Evolutionary conservation across 2,888 invertebrate species (phyloP).

Genomic region (Gisinianus flammeolus): DNA sequence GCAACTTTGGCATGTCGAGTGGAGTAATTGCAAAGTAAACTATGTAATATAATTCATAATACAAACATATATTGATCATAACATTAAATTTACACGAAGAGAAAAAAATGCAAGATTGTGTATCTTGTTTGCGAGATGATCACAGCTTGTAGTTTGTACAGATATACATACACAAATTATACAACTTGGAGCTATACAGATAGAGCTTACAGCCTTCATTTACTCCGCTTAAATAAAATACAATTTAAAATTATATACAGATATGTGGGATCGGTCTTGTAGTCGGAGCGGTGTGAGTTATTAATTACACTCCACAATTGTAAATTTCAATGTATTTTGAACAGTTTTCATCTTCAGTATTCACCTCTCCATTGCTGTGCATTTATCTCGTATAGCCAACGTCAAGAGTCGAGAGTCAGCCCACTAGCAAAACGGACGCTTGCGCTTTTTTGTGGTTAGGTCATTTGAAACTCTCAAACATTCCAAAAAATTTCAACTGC

Average conservation of each 20-base stretch:
- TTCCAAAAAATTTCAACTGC: too few species aligned
- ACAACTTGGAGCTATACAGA: too few species aligned
- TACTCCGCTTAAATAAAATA: neutral
- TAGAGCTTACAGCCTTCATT: too few species aligned
- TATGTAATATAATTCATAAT: neutral
- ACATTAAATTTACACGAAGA: neutral
- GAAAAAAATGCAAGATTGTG: neutral
- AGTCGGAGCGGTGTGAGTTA: neutral
- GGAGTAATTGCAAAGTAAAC: conserved; percentile 20
- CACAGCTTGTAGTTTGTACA: too few species aligned
- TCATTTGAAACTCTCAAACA: too few species aligned
- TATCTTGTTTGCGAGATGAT: neutral
- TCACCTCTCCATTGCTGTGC: neutral
- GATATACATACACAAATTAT: too few species aligned
- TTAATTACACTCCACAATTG: neutral
- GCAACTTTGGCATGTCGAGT: conserved; percentile 5
- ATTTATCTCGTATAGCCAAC: neutral
- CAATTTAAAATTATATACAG: neutral
- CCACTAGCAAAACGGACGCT: too few species aligned
- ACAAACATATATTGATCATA: neutral
- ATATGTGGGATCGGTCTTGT: neutral
- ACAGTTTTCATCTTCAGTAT: conserved; percentile 2
- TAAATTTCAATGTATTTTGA: conserved; percentile 11
- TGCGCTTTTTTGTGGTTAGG: too few species aligned
- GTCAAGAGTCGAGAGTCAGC: too few species aligned